Base-by-base conservation (phyloP, 2,888 invertebrate genomes). In the Tetranychus piercei region DNA sequence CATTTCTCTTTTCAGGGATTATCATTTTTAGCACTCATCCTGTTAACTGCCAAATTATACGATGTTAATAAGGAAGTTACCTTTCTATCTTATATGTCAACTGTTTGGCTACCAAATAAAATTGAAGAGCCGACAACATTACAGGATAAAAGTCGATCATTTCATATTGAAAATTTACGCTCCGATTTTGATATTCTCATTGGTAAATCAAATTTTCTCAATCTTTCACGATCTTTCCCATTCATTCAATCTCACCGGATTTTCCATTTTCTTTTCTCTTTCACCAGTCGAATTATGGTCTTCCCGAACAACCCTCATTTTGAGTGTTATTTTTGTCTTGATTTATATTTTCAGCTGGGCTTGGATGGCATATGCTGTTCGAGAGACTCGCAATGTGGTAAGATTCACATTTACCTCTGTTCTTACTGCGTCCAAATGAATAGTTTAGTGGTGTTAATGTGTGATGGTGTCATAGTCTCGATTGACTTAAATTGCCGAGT, bases 301-400 rank as follows among this genome's bases (percentile, higher is more conserved):
- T 6, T 77, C 79, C 22, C 74, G 78, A 43, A 78, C 78, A 75
- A 79, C 79, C 22, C 74, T 79, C 5, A 77, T 79, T 2, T 65
- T 79, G 5, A 79, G 79, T 69, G 76, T 79, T 1, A 78, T 79
- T n/a, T 79, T 79, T 69, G 78, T 79, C 8, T 77, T 77, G 1
- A 77, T 79, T 7, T 79, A 78, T 71, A 79, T 79, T 44, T 67
- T 79, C 7, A 79, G 78, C 64, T 79, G 79, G 79, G 78, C 78
- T 78, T 79, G 79, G 79, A 79, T 79, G 79, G 78, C 78, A 0
- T 79, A 79, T 71, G 78, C 79, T 1, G 77, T 79, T 23, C 77
- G 78, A 43, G 78, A 78, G 73, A 78, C 78, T 2, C 73, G 76
- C 55, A 75, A 77, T 15, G 76, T 77, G 64, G 79, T 79, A 76